phyloP scores from a whole-genome alignment of 2,113 vertebrate species.

The Colius striatus region DNA sequence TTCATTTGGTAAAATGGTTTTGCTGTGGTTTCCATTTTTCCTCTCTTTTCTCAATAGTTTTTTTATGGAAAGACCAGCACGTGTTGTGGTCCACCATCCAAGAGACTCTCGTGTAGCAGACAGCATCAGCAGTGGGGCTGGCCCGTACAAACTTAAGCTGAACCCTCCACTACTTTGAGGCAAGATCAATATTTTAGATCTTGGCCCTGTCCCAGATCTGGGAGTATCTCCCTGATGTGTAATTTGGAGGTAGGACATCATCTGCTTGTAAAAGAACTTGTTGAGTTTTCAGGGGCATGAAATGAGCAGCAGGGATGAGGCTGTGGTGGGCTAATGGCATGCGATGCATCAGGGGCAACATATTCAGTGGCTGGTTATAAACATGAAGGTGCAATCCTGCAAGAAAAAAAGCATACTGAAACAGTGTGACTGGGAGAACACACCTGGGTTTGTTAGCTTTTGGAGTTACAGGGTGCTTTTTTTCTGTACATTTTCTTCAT shows the following conservation, averaged over 20 bases:
- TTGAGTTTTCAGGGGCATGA: not conserved
- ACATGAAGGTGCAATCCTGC: not conserved
- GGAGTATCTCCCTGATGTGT: not conserved
- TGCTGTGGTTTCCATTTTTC: not conserved
- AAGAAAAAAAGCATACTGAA: not conserved
- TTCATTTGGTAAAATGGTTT: not conserved
- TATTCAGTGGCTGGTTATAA: not conserved
- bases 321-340: not conserved
- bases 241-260: not conserved
- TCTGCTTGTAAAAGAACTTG: not conserved
- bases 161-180: not conserved
- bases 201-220: too few species aligned
- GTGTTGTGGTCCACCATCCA: not conserved
- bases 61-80: not conserved
- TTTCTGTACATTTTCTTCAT: not conserved
- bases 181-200: not conserved
- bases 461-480: not conserved
- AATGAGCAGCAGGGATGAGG: not conserved
- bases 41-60: not conserved
- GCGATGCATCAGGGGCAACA: fast-evolving
- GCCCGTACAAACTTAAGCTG: not conserved
- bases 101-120: not conserved
- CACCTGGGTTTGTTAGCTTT: not conserved
- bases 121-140: not conserved
- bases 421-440: not conserved